Percentiles rank a stretch among this genome's conserved stretches.
Evolutionary conservation across 2,113 vertebrate genomes (phyloP).

Genomic region (Cettia cetti): DNA sequence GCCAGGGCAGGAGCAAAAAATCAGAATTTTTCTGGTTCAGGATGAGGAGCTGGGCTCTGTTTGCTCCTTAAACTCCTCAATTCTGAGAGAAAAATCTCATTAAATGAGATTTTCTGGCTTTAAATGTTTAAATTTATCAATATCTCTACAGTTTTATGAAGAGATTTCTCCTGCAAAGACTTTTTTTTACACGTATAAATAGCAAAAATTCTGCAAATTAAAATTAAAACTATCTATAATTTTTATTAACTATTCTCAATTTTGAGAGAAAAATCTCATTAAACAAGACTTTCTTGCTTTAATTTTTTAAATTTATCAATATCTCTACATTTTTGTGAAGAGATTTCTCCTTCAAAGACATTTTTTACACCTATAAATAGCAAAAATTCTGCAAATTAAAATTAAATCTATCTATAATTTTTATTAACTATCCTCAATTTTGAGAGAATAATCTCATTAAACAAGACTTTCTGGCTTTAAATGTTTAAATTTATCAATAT

Average conservation of each 20-base stretch:
- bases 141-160: no score
- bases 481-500: neutral
- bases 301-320: neutral
- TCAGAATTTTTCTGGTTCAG: fast-evolving
- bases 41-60: neutral
- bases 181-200: neutral
- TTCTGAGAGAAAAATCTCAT: neutral
- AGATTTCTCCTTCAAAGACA: no score
- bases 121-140: neutral
- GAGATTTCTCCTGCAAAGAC: no score
- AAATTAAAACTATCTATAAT: neutral
- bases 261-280: neutral
- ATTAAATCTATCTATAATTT: no score
- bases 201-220: neutral
- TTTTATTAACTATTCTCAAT: neutral
- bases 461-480: neutral
- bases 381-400: neutral
- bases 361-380: neutral
- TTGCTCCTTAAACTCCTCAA: neutral
- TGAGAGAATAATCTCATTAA: neutral
- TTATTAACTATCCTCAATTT: neutral
- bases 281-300: neutral
- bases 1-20: neutral
- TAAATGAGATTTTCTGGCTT: neutral
- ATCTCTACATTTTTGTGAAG: no score